Evolutionary conservation across 2,113 vertebrate species (phyloP).

Genomic region (Diphyllodes magnificus): DNA sequence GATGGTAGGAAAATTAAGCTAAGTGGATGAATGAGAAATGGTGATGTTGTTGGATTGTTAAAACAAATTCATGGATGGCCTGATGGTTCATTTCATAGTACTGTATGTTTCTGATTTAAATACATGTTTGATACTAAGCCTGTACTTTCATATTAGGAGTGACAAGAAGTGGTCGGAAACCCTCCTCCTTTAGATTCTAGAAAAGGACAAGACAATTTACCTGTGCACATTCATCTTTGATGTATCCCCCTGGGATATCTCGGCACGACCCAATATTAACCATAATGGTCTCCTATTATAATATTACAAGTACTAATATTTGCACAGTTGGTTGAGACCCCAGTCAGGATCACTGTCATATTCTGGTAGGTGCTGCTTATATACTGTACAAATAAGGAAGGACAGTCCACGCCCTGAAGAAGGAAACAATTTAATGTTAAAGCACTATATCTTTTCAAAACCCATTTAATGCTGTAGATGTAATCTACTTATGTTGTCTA

Average conservation of each 20-base stretch:
- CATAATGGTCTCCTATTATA: slow-evolving; percentile 23
- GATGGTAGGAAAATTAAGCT: slow-evolving; percentile 88
- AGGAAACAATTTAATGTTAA: not conserved
- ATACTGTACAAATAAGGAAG: not conserved
- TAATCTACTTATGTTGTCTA: not conserved
- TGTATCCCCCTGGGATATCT: not conserved
- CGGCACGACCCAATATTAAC: not conserved
- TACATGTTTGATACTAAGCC: not conserved
- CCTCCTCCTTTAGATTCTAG: not conserved
- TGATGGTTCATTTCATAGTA: slow-evolving; percentile 50
- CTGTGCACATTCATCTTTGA: not conserved
- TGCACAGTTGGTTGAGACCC: slow-evolving; percentile 22
- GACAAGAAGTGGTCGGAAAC: slow-evolving; percentile 6
- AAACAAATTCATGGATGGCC: slow-evolving; percentile 78
- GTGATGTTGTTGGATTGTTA: slow-evolving; percentile 81
- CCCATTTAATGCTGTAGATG: not conserved
- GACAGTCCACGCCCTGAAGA: not conserved
- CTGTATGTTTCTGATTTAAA: slow-evolving; percentile 52
- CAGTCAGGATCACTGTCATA: not conserved
- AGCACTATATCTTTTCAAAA: slow-evolving; percentile 18
- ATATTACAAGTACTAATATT: slow-evolving; percentile 43
- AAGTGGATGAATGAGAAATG: slow-evolving; percentile 83
- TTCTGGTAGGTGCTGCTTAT: not conserved
- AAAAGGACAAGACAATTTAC: not conserved
- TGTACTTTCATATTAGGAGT: not conserved